A percentile compares a stretch with the other conserved stretches of the same genome.
Evolutionary conservation across 1,140 invertebrate genomes (phyloP).

Genomic region (Contarinia nasturtii): DNA sequence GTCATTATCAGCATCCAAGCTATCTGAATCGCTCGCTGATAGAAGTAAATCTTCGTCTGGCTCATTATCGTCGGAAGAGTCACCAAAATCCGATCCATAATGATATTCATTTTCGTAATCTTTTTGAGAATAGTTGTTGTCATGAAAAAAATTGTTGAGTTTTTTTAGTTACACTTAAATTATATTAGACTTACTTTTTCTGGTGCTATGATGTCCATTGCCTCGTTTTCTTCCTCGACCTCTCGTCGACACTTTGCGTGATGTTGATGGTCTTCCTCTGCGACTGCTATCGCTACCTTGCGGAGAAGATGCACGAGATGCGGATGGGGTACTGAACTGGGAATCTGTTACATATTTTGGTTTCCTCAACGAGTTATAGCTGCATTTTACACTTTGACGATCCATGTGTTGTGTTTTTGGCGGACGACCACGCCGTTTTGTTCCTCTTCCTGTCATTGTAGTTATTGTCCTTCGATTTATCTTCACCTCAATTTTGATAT

Average conservation of each 20-base stretch:
- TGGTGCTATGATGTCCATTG: conserved; percentile 29
- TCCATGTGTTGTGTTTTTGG: conserved; percentile 73
- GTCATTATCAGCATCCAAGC: conserved; percentile 41
- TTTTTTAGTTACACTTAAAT: not conserved
- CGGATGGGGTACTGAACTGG: conserved; percentile 54
- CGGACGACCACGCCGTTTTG: conserved; percentile 69
- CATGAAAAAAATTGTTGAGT: not conserved
- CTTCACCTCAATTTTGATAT: too few relatives aligned
- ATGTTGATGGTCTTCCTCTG: conserved; percentile 21
- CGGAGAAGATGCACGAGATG: conserved; percentile 53
- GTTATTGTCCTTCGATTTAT: too few relatives aligned
- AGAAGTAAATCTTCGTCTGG: conserved; percentile 47
- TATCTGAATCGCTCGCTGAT: conserved; percentile 43
- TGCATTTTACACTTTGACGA: conserved; percentile 54
- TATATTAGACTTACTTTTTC: conserved; percentile 12
- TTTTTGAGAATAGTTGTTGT: conserved; percentile 4
- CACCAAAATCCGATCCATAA: conserved; percentile 76
- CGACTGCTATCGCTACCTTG: conserved; percentile 48
- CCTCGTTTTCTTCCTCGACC: conserved; percentile 30
- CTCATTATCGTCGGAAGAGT: conserved; percentile 58
- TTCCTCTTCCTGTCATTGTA: conserved; percentile 61
- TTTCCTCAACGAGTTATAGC: conserved; percentile 75
- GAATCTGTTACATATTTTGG: conserved; percentile 68
- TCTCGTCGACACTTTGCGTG: conserved; percentile 31
- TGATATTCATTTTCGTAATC: conserved; percentile 77